Evolutionary conservation across 2,113 vertebrate species (phyloP), one percentile per base, ranked within the genome.

Genomic region (Leptosomus discolor): DNA sequence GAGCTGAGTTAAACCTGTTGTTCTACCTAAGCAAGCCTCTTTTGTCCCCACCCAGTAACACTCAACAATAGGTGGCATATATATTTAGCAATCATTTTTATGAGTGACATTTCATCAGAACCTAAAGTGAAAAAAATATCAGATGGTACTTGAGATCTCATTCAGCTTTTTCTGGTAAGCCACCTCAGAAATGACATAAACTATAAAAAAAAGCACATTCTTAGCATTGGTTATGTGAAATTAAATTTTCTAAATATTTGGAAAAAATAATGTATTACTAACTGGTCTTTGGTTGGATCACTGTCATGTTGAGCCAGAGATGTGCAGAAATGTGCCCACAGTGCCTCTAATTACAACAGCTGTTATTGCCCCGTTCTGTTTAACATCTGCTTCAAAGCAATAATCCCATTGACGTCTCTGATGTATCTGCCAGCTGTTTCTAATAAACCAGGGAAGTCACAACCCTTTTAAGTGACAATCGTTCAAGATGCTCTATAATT

Each of bases 311-410:
- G 92, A 93, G 83, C 29, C 83, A 95, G 93, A 87, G 76, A 91
- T 32, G 79, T 57, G 53, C 48, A 86, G 70, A 94, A 67, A 85
- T 95, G 82, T 85, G 67, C 70, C 88, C 95, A 92, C 92, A 93
- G 92, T 91, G 43, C 63, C 24, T 70, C 63, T 97, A 97, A 97
- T 97, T 97, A 63, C 75, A 92, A 48, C 88, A 94, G 81, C 61
- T 94, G 75, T 80, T 95, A 87, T 73, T 98, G 58, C 60, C 87
- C 94, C 79, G n/a, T 94, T 96, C 92, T 97, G 82, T 53, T 95
- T 93, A 97, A 97, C 96, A 98, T 97, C 96, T 98, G 96, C 57
- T 97, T 95, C 76, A 93, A 75, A 96, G 90, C 34, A 96, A 90
- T 84, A 88, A 85, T 95, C 60, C 64, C 58, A 89, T 93, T 80